A percentile compares a stretch with the other conserved stretches of the same genome.
phyloP scores from a whole-genome alignment of 37 sponge, comb jelly and placozoan genomes.

The Crambe crambe region DNA sequence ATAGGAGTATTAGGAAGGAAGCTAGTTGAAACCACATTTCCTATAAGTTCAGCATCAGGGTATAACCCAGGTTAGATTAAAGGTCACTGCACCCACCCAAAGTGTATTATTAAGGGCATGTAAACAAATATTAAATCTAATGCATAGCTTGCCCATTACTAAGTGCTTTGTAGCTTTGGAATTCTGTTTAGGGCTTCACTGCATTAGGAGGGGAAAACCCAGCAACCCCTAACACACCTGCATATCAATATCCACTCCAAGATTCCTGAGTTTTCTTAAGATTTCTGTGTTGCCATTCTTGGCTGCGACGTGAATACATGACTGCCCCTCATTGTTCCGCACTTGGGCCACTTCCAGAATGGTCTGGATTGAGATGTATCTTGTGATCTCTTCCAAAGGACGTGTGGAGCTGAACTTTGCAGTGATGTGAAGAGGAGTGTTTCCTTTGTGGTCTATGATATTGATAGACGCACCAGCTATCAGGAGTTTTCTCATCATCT shows the following conservation, averaged over 20 bases:
- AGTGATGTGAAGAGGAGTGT: conserved; percentile 83
- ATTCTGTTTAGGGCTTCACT: no score
- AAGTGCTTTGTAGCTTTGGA: no score
- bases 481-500: conserved; percentile 59
- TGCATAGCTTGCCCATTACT: no score
- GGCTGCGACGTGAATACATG: conserved; percentile 73
- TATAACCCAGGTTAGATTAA: neutral
- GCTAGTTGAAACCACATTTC: no score
- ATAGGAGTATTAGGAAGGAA: neutral
- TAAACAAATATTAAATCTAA: neutral
- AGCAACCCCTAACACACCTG: conserved; percentile 50
- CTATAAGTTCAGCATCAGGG: neutral
- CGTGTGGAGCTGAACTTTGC: conserved; percentile 41
- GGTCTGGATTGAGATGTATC: conserved; percentile 11
- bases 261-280: conserved; percentile 54
- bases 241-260: conserved; percentile 72
- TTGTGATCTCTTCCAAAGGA: conserved; percentile 56
- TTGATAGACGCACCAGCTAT: conserved; percentile 52
- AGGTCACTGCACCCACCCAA: neutral
- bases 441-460: conserved; percentile 77
- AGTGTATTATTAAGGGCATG: neutral
- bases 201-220: conserved; percentile 10
- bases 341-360: conserved; percentile 36
- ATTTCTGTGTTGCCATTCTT: conserved; percentile 31
- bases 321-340: conserved; percentile 62